Evolutionary conservation across 2,888 invertebrate genomes (phyloP), one percentile per base, ranked within the genome.

Genomic region (Loripinus fragilis): DNA sequence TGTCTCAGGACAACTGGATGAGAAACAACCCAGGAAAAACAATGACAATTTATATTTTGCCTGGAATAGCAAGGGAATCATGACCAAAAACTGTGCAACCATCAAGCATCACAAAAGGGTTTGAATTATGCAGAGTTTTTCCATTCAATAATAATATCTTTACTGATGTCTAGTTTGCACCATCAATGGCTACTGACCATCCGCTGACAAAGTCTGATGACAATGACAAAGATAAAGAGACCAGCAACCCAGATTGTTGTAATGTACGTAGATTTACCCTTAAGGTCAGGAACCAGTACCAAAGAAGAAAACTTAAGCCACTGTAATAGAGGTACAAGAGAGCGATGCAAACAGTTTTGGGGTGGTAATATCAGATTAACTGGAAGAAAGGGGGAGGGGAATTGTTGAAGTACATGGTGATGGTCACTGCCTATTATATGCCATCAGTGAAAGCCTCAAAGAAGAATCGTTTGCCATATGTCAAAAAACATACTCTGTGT

Each of bases 61-160:
- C 76, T 48, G 64, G 60, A n/a, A 28, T 64, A 52, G 65, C 50
- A 25, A 71, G 68, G n/a, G 23, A 75, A 60, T 72, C 72, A 20
- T 64, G 72, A 17, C 67, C 64, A 72, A 68, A 50, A 17, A 71
- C 75, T 35, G 17, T 78, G 70, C 50, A 60, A 30, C 74, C 74
- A 10, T 8, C 23, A n/a, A 82, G 80, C 64, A 64, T 80, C 65
- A 30, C 69, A 8, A 60, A 72, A n/a, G 79, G 79, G n/a, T 55
- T 55, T n/a, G 12, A n/a, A n/a, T 12, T 23, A 28, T 15, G 23
- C 12, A 23, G 78, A 8, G 71, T 74, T 41, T 64, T 42, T 48
- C 75, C 70, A 38, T 74, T 70, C 64, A 70, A 79, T 72, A 28
- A 0, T 52, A 30, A 78, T 45, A 35, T 78, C 30, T 78, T 78